Conservation (phyloP, 2,797 vertebrate genomes). For the Spinus olivaceus region DNA sequence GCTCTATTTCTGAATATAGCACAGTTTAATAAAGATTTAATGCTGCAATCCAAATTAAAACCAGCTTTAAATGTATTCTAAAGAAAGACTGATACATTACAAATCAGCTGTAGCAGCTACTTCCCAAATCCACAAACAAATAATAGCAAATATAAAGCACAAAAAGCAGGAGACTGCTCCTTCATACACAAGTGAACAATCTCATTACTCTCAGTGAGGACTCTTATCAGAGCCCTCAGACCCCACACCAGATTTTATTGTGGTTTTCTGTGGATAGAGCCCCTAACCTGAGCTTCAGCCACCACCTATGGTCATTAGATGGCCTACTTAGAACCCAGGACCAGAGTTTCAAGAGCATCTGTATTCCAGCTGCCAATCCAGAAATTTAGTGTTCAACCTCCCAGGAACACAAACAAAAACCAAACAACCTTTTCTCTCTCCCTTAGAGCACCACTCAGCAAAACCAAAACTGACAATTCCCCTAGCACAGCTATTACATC, state of each 20-base stretch:
- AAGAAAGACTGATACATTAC: background rate
- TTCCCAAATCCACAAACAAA: background rate
- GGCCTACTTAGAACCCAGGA: background rate
- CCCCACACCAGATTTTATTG: background rate
- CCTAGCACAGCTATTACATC: rapidly evolving
- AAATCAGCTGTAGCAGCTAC: background rate
- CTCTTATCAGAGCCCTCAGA: background rate
- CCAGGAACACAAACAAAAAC: background rate
- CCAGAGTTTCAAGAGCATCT: background rate
- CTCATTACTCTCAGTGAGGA: background rate
- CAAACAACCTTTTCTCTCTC: background rate
- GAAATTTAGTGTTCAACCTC: background rate
- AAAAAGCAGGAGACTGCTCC: background rate
- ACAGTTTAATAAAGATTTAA: background rate
- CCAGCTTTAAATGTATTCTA: background rate
- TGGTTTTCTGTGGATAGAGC: background rate
- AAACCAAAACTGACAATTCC: background rate
- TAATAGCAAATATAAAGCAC: background rate
- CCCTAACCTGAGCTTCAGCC: background rate
- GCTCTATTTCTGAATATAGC: background rate
- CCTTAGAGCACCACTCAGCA: background rate
- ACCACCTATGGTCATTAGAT: background rate
- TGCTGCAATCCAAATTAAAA: background rate
- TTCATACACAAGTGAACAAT: background rate
- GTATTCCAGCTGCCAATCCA: background rate